Evolutionary conservation across 2,113 vertebrate species (phyloP), one percentile per base, ranked within the genome.

Genomic region (Cyanistes caeruleus): DNA sequence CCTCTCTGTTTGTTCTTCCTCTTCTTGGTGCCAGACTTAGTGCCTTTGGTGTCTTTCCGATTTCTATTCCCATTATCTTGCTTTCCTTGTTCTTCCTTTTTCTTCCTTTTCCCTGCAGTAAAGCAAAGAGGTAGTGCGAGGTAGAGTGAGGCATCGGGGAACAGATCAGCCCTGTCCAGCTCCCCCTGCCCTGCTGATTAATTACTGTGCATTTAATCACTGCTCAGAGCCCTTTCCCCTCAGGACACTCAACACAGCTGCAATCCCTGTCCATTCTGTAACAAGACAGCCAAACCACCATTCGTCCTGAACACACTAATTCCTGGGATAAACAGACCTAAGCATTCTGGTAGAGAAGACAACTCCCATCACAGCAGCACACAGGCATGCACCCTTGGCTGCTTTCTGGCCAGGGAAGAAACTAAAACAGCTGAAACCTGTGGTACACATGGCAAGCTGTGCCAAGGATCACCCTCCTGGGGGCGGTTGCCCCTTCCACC

Each of bases 1-100:
- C 97, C 98, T 91, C 97, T 96, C 90, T 98, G 98, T 81, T 97
- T 98, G 37, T 97, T 97, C 97, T 98, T 99, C 95, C 96, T 98
- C 85, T 97, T 98, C 96, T 97, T 98, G 87, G 97, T 94, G 49
- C 98, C 95, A n/a, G 97, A 33, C 55, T 97, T 97, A 1, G 92
- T 77, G 88, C 98, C 97, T 96, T 98, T 97, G 98, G 97, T 97
- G 89, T 98, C 98, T 86, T 98, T 98, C 75, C 96, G 95, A 96
- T 95, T 95, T 60, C 92, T 85, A 41, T 97, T 98, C 97, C 98
- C 98, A 60, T 98, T 97, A 91, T 98, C 98, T 77, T 96, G 87
- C 60, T 96, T 97, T 83, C 97, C 98, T 97, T 98, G 97, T 55
- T 97, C 96, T 20, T 98, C 98, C 60, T 98, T 98, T 44, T 90